These are phyloP conservation scores for Limnephilus lunatus DNA, from an alignment of 2,888 invertebrate genomes.

Conservation along the genomic window DNA sequence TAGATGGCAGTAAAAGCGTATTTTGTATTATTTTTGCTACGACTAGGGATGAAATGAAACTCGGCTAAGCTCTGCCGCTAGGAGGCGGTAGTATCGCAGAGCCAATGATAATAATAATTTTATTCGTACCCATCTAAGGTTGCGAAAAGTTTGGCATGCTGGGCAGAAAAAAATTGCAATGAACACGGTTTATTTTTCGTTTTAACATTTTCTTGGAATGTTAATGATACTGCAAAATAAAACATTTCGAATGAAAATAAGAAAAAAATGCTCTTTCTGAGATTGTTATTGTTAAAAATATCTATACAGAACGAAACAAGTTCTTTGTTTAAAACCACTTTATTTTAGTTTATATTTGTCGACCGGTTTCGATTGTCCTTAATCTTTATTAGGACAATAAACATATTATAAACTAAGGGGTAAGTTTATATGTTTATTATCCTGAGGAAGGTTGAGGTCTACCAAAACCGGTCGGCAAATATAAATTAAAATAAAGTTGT, in stretches of 20 bases:
- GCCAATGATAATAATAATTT: background rate
- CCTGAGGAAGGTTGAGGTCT: too few species aligned
- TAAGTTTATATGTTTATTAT: too few species aligned
- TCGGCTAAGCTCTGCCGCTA: constrained; percentile 14
- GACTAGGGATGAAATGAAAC: background rate
- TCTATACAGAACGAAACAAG: too few species aligned
- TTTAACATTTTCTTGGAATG: background rate
- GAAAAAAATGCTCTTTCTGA: background rate
- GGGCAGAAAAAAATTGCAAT: background rate
- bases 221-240: background rate
- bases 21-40: background rate
- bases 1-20: constrained; percentile 26
- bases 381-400: too few species aligned
- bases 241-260: background rate
- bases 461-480: too few species aligned
- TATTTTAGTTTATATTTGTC: too few species aligned
- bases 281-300: too few species aligned
- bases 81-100: background rate
- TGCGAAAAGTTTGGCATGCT: constrained; percentile 7
- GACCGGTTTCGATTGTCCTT: too few species aligned
- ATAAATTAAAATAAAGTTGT: too few species aligned
- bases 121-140: background rate
- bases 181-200: background rate
- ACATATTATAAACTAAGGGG: too few species aligned
- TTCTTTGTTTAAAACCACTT: too few species aligned